Conservation (phyloP, 2,113 vertebrate genomes). For the Cyanistes caeruleus region DNA sequence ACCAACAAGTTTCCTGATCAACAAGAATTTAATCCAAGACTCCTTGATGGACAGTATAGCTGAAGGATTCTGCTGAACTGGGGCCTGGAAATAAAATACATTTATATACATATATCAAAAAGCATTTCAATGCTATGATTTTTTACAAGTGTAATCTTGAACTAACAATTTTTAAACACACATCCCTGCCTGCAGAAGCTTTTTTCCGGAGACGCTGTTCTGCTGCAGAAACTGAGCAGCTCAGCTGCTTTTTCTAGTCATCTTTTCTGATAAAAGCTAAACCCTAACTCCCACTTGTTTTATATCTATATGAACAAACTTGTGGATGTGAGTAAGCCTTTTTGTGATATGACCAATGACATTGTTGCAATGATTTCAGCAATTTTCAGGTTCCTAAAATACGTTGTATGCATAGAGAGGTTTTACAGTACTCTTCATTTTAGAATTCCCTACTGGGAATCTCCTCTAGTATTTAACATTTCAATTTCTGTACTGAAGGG, state of each 20-base stretch:
- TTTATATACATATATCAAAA: background rate
- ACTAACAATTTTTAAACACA: background rate
- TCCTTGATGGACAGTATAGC: background rate
- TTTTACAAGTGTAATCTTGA: background rate
- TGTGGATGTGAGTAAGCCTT: background rate
- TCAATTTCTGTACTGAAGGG: background rate
- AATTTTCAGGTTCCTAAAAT: background rate
- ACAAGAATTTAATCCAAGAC: background rate
- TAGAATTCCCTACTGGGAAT: background rate
- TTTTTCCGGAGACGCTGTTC: background rate
- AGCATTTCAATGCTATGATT: background rate
- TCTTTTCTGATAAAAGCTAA: background rate
- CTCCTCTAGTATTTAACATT: background rate
- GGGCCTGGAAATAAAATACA: background rate
- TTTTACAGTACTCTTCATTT: background rate
- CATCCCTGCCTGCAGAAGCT: background rate
- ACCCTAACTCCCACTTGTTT: background rate
- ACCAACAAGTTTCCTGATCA: background rate
- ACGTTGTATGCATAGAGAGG: background rate
- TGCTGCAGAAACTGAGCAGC: background rate
- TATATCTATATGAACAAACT: background rate
- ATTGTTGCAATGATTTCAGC: background rate
- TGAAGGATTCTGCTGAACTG: background rate
- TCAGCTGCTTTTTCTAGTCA: background rate
- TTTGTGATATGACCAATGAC: background rate